Conservation (phyloP, 2,888 invertebrate species). For the Nomada flava region DNA sequence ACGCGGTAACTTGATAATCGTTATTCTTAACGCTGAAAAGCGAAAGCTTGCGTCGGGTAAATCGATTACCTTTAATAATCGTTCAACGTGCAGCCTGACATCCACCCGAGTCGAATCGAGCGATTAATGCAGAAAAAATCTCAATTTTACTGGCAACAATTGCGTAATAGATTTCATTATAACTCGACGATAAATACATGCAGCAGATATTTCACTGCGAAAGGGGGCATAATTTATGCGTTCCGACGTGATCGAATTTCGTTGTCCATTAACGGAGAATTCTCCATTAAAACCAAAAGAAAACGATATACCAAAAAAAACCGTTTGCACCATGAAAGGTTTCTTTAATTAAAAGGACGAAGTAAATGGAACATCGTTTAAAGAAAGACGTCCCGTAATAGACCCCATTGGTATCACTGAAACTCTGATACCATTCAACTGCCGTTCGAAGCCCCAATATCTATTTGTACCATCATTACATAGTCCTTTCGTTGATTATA, state of each 20-base stretch:
- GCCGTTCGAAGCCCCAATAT: not conserved
- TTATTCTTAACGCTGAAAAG: slow-evolving; percentile 19
- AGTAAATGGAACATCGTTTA: no score
- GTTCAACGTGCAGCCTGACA: not conserved
- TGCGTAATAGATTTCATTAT: not conserved
- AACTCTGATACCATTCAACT: not conserved
- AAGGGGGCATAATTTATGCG: not conserved
- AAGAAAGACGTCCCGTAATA: no score
- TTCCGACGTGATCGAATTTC: not conserved
- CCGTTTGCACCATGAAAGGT: no score
- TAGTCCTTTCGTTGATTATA: not conserved
- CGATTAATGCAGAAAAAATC: slow-evolving; percentile 17
- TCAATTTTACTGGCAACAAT: not conserved
- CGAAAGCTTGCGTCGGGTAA: slow-evolving; percentile 15
- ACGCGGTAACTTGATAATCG: not conserved
- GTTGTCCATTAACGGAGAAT: not conserved
- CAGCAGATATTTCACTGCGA: not conserved
- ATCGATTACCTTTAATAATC: slow-evolving; percentile 28
- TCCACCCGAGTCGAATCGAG: slow-evolving; percentile 11
- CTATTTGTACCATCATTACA: not conserved
- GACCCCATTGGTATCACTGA: not conserved
- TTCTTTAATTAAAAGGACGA: not conserved
- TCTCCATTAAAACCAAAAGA: no score
- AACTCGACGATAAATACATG: not conserved
- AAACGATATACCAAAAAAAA: not conserved